Evolutionary conservation across 2,888 invertebrate species (phyloP), one percentile per base, ranked within the genome.

Genomic region (Scaptomyza flava): DNA sequence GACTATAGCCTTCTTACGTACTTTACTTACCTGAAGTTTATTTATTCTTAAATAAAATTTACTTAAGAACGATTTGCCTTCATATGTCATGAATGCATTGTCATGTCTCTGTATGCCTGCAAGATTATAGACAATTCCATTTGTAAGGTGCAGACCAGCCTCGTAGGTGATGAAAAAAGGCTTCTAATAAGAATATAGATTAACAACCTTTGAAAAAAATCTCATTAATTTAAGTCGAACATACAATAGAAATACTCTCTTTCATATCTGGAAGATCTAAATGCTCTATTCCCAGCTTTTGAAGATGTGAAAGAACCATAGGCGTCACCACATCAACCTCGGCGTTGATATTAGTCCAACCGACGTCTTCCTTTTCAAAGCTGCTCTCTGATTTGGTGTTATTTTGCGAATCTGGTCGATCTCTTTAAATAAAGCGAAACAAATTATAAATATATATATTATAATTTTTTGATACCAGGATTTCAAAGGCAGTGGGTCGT

Each of bases 281-380:
- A 52, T 90, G 87, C 51, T 90, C 90, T 38, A 91, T 85, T 8
- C 89, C 85, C 30, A 90, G 59, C 46, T 89, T 83, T 31, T 90
- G 87, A 20, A 92, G 84, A 68, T 91, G 89, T 33, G 74, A 56
- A 48, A 91, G 70, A 20, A 92, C 77, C 80, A 91, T 78, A 27
- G 91, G 89, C n/a, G 91, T 87, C n/a, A 91, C 91, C n/a, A 89
- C 84, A 69, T 92, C 91, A 14, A 92, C 90, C 70, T 91, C 88
- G 56, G 89, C 91, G 68, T 92, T 91, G 57, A 92, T 90, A 68
- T 87, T 90, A 0, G 91, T 89, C 91, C 91, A 92, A 9, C 87
- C 87, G 12, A 89, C 72, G 57, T 89, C 90, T 12, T 79, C 73
- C 30, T 74, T 66, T 0, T 67, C 63, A 58, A 86, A 80, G 52